Evolutionary conservation across 2,797 vertebrate species (phyloP).

Genomic region (Falco novaeseelandiae): DNA sequence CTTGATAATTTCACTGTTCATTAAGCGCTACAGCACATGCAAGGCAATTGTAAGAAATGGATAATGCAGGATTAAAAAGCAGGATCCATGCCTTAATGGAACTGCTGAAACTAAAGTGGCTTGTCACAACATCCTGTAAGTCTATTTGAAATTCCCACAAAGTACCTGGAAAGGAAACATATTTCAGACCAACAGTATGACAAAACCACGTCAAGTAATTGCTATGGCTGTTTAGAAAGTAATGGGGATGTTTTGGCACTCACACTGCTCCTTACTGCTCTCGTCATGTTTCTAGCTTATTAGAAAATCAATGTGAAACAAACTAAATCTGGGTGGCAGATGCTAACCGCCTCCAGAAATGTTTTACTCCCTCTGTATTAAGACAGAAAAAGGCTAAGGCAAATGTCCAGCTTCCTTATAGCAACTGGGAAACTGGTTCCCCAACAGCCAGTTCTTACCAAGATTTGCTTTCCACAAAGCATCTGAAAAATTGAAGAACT

Average conservation of each 20-base stretch:
- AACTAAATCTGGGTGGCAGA: conserved; percentile 8
- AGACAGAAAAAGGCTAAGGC: not conserved
- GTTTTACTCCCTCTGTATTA: not conserved
- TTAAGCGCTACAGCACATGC: not conserved
- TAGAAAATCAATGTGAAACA: conserved; percentile 19
- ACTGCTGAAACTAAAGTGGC: not conserved
- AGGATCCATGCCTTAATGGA: not conserved
- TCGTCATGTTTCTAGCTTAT: not conserved
- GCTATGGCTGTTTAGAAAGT: not conserved
- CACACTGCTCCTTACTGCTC: not conserved
- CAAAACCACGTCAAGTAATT: not conserved
- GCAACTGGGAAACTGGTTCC: not conserved
- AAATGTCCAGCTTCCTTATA: not conserved
- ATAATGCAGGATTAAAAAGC: not conserved
- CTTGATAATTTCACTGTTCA: not conserved
- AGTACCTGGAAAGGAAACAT: not conserved
- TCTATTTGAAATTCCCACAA: not conserved
- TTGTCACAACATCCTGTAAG: not conserved
- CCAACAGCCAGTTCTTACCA: not conserved
- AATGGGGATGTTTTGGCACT: not conserved
- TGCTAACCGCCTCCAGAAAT: not conserved
- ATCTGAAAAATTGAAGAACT: not conserved
- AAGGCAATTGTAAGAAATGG: not conserved
- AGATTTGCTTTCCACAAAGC: not conserved
- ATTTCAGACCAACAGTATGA: not conserved